Evolutionary conservation across 2,113 vertebrate species (phyloP).

Genomic region (human): DNA sequence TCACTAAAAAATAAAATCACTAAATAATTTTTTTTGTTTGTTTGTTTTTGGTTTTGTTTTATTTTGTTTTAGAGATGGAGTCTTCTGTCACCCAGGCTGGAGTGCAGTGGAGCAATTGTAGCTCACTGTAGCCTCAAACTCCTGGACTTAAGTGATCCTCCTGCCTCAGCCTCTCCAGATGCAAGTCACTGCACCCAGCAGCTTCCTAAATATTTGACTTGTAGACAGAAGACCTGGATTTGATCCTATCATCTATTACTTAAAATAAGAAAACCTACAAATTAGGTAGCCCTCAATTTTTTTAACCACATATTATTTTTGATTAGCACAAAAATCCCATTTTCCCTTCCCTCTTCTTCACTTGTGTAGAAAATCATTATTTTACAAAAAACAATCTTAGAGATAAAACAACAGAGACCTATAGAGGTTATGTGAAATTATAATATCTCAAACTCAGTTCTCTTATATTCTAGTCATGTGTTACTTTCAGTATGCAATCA

Average conservation of each 20-base stretch:
- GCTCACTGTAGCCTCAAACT: too few relatives aligned
- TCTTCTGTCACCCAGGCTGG: too few relatives aligned
- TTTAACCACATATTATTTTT: not conserved
- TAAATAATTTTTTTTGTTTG: not conserved
- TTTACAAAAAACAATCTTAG: not conserved
- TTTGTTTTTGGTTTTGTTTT: too few relatives aligned
- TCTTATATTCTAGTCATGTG: not conserved
- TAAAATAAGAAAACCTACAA: conserved; percentile 16
- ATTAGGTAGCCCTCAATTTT: not conserved
- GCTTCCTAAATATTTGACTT: not conserved
- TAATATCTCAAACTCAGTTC: not conserved
- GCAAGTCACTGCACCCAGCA: too few relatives aligned
- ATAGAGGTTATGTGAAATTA: not conserved
- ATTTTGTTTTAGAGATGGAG: too few relatives aligned
- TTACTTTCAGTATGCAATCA: not conserved
- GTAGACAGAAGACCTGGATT: not conserved
- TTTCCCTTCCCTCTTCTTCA: not conserved
- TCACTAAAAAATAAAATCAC: not conserved
- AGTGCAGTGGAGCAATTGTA: too few relatives aligned
- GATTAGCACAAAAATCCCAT: not conserved
- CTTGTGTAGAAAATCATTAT: conserved; percentile 7
- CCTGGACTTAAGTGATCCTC: too few relatives aligned
- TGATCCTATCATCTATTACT: not conserved
- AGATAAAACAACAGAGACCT: not conserved
- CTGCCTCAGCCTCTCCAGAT: too few relatives aligned